Percentiles rank a stretch among this genome's conserved stretches.
phyloP scores from a whole-genome alignment of 2,113 vertebrate genomes.

The Carassius gibelio region DNA sequence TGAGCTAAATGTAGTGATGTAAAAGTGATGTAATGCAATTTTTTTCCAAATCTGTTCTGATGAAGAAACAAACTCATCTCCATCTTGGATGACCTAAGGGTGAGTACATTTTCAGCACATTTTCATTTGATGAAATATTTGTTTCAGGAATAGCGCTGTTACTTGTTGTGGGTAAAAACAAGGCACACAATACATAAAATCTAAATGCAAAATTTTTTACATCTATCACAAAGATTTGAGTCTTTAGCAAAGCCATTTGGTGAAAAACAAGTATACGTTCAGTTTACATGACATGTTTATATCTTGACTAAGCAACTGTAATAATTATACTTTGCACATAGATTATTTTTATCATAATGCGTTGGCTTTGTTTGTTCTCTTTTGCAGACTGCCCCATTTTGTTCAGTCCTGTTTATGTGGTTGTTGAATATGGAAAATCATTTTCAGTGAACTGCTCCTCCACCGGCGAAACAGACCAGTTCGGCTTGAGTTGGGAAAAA shows the following conservation, averaged over 20 bases:
- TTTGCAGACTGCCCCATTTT: neutral
- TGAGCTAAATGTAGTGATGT: too few species aligned
- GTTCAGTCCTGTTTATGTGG: conserved; percentile 38
- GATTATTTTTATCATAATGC: neutral
- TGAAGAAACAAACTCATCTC: too few species aligned
- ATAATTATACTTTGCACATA: neutral
- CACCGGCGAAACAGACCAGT: fast-evolving
- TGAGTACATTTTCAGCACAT: too few species aligned
- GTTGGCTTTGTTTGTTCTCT: neutral
- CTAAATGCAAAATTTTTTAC: neutral
- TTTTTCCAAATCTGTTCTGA: too few species aligned
- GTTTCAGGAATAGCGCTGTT: neutral
- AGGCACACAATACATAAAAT: neutral
- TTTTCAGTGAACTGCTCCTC: conserved; percentile 55
- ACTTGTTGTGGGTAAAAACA: neutral
- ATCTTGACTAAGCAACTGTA: neutral
- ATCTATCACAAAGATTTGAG: neutral
- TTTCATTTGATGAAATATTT: too few species aligned
- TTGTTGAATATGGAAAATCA: conserved; percentile 23
- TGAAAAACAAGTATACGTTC: neutral
- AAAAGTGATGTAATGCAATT: too few species aligned
- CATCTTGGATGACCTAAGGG: too few species aligned
- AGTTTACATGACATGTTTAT: neutral
- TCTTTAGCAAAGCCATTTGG: neutral
- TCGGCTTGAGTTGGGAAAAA: conserved; percentile 34